Percentiles rank a stretch among this genome's conserved stretches.
These are phyloP conservation scores for Ameiurus melas DNA, from an alignment of 2,113 vertebrate genomes.

Conservation along the genomic window DNA sequence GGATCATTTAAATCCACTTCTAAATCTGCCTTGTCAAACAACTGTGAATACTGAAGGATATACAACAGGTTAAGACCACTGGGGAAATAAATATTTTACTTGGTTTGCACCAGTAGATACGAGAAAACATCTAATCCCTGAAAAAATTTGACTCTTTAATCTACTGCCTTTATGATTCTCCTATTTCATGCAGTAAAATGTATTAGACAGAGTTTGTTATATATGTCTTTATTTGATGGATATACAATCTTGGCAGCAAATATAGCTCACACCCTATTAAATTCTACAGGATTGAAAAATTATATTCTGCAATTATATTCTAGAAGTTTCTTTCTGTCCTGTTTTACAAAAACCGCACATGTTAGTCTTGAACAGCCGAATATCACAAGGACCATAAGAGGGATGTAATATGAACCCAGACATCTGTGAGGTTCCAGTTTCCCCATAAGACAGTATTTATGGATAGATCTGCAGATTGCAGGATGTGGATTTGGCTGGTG, in stretches of 20 bases:
- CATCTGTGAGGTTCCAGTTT: constrained; percentile 44
- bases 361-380: constrained; percentile 7
- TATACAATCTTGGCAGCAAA: neutral
- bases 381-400: constrained; percentile 9
- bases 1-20: constrained; percentile 18
- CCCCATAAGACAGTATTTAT: constrained; percentile 36
- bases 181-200: neutral
- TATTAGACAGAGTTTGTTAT: neutral
- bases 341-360: neutral
- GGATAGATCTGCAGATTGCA: constrained; percentile 7
- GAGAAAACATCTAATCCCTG: neutral
- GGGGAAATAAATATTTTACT: neutral
- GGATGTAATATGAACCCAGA: constrained; percentile 36
- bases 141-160: neutral
- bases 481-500: constrained; percentile 33
- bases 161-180: neutral
- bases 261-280: neutral
- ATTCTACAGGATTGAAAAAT: neutral
- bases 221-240: neutral
- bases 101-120: neutral
- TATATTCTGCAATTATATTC: neutral
- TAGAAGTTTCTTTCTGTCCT: neutral
- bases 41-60: neutral
- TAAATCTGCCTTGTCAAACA: constrained; percentile 16
- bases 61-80: neutral